phyloP scores from a whole-genome alignment of 2,113 vertebrate genomes.

The Lophotis ruficrista region DNA sequence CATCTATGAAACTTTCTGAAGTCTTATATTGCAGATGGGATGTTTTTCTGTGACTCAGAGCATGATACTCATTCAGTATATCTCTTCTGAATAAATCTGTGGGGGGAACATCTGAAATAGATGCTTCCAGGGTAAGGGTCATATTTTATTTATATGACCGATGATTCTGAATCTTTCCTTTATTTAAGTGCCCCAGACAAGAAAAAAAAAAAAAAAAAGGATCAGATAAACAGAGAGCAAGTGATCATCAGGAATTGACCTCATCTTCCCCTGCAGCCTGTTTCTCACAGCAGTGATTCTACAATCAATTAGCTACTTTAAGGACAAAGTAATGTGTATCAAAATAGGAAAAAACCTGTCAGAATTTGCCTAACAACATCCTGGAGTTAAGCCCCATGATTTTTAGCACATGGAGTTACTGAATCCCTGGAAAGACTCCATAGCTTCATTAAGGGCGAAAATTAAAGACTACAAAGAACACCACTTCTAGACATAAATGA shows the following conservation, averaged over 20 bases:
- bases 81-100: background rate
- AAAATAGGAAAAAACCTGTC: background rate
- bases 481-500: background rate
- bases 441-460: background rate
- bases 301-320: background rate
- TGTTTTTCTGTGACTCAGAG: background rate
- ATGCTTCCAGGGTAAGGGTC: background rate
- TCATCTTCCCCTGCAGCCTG: background rate
- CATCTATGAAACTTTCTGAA: background rate
- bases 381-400: background rate
- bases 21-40: background rate
- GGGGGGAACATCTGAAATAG: background rate
- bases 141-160: background rate
- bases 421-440: background rate
- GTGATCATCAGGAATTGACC: background rate
- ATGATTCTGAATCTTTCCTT: background rate
- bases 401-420: background rate
- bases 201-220: background rate
- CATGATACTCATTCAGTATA: background rate
- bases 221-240: background rate
- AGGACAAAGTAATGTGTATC: background rate
- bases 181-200: background rate
- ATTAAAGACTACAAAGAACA: background rate
- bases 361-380: background rate
- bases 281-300: background rate